These are phyloP conservation scores for Motacilla alba DNA, from an alignment of 2,113 vertebrate genomes.

Conservation along the genomic window DNA sequence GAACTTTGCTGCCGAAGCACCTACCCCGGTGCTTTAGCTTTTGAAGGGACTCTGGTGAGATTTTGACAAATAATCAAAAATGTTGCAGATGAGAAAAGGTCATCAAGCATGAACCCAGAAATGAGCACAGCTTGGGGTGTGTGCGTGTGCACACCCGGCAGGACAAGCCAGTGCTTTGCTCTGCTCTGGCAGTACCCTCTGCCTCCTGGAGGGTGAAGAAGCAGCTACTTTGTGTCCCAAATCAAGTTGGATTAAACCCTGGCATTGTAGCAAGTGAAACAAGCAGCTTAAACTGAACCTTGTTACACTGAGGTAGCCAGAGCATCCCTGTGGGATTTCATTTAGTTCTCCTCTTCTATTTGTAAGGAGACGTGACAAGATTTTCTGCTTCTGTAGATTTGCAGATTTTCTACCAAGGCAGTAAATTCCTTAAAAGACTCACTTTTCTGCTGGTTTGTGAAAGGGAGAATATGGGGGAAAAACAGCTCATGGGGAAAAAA, in stretches of 20 bases:
- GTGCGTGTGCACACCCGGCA: accelerated
- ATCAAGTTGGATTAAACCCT: not conserved
- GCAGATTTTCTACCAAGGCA: not conserved
- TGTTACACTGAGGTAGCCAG: not conserved
- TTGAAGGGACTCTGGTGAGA: not conserved
- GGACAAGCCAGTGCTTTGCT: not conserved
- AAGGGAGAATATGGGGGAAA: not conserved
- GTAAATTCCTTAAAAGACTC: not conserved
- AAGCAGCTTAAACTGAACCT: not conserved
- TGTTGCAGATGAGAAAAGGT: not conserved
- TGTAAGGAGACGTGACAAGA: not conserved
- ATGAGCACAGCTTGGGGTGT: not conserved
- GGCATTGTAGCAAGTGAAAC: not conserved
- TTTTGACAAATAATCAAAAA: not conserved
- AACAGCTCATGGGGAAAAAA: not conserved
- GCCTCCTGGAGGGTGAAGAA: not conserved
- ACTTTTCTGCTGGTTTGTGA: not conserved
- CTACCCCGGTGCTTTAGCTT: accelerated
- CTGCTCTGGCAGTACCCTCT: accelerated
- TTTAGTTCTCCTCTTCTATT: not conserved
- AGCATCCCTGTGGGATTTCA: not conserved
- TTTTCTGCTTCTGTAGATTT: not conserved
- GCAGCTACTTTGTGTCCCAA: not conserved
- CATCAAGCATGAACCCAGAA: accelerated
- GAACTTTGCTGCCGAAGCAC: accelerated